A percentile compares a stretch with the other conserved stretches of the same genome.
Evolutionary conservation across 2,797 vertebrate genomes (phyloP).

Genomic region (Fratercula arctica): DNA sequence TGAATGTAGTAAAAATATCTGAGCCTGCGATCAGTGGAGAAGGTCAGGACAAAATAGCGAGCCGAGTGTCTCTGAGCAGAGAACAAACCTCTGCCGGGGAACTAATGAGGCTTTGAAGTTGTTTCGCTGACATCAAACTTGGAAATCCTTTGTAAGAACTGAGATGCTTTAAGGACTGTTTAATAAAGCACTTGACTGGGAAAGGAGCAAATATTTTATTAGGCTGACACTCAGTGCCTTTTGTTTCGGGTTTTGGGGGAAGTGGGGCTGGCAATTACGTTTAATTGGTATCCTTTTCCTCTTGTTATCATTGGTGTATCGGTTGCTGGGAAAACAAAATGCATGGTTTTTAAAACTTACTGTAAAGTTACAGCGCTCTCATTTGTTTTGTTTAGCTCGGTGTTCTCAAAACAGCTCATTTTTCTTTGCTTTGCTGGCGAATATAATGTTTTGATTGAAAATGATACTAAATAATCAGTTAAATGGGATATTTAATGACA

Average conservation of each 20-base stretch:
- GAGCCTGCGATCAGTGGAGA: background rate
- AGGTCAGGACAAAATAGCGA: background rate
- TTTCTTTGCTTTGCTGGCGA: slow-evolving; percentile 39
- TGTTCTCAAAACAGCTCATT: slow-evolving; percentile 59
- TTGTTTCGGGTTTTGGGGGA: slow-evolving; percentile 28
- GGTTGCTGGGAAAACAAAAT: slow-evolving; percentile 57
- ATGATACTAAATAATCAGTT: slow-evolving; percentile 64
- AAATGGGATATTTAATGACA: slow-evolving; percentile 48
- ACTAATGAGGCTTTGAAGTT: slow-evolving; percentile 31
- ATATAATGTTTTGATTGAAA: slow-evolving; percentile 64
- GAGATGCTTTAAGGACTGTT: slow-evolving; percentile 39
- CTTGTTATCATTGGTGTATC: slow-evolving; percentile 50
- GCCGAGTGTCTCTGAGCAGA: background rate
- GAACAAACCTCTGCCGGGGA: background rate
- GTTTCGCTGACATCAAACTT: slow-evolving; percentile 30
- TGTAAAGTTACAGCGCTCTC: background rate
- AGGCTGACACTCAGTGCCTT: slow-evolving; percentile 45
- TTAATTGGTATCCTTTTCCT: slow-evolving; percentile 59
- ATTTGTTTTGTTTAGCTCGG: slow-evolving; percentile 62
- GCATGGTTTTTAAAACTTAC: slow-evolving; percentile 22
- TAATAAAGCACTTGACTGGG: slow-evolving; percentile 48
- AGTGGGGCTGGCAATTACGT: background rate
- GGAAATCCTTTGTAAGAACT: slow-evolving; percentile 26
- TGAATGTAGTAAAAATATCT: background rate
- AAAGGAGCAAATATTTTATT: slow-evolving; percentile 58